Evolutionary conservation across 2,797 vertebrate species (phyloP).

Genomic region (Pterois miles): DNA sequence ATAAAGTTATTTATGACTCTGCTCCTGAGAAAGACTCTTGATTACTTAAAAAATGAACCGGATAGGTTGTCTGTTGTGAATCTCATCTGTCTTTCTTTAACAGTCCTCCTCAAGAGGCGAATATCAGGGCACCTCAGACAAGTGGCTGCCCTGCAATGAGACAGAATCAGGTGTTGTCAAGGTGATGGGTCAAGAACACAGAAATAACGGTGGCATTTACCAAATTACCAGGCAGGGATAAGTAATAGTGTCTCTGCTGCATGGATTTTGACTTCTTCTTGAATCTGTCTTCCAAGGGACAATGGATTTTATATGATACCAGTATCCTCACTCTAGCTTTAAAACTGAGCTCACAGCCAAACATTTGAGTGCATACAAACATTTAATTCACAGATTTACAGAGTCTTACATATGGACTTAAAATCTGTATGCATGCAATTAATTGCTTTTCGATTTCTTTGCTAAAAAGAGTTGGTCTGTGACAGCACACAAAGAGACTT

Average conservation of each 20-base stretch:
- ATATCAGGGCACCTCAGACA: neutral
- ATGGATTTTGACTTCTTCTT: no score
- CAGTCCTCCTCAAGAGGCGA: neutral
- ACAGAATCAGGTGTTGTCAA: neutral
- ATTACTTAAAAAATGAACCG: neutral
- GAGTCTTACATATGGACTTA: no score
- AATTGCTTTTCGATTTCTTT: no score
- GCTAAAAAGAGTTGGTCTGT: no score
- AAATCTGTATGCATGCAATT: no score
- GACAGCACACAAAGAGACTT: neutral
- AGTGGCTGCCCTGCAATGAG: neutral
- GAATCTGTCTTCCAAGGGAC: no score
- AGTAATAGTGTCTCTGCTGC: neutral
- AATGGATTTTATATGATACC: no score
- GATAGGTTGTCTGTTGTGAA: neutral
- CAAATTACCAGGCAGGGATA: neutral
- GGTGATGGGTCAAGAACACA: neutral
- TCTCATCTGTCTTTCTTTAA: neutral
- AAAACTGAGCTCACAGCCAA: no score
- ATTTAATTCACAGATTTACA: no score
- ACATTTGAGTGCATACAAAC: no score
- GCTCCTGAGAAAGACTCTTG: neutral
- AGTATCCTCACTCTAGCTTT: no score
- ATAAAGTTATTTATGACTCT: slow-evolving; percentile 35
- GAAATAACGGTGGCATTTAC: neutral